phyloP scores from a whole-genome alignment of 2,888 invertebrate genomes.

The Latheticus oryzae region DNA sequence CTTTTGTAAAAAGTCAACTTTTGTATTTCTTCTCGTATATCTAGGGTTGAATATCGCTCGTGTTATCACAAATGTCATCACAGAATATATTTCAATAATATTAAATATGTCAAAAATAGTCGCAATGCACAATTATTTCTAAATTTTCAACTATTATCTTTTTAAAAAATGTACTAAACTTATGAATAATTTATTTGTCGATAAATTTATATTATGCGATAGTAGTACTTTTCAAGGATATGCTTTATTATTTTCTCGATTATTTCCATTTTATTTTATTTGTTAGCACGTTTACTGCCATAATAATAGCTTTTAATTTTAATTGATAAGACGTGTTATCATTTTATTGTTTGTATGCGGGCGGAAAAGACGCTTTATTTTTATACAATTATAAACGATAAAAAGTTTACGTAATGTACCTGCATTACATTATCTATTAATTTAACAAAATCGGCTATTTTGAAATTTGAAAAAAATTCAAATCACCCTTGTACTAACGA shows the following conservation, averaged over 20 bases:
- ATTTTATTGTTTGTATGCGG: constrained; percentile 41
- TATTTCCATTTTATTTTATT: constrained; percentile 36
- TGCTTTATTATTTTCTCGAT: constrained; percentile 32
- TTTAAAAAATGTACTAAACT: constrained; percentile 23
- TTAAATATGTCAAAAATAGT: too few relatives aligned
- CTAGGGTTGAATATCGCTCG: constrained; percentile 53
- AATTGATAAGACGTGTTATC: constrained; percentile 41
- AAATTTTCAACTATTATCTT: constrained; percentile 26
- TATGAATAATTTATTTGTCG: constrained; percentile 36
- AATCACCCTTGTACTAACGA: too few relatives aligned
- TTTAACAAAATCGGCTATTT: too few relatives aligned
- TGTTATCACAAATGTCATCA: constrained; percentile 48
- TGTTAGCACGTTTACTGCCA: constrained; percentile 29
- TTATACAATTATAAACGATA: constrained; percentile 32
- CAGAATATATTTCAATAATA: constrained; percentile 46
- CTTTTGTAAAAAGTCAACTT: constrained; percentile 60
- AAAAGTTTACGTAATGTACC: constrained; percentile 26
- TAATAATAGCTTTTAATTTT: constrained; percentile 26
- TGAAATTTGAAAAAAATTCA: too few relatives aligned
- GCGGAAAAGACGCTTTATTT: constrained; percentile 37
- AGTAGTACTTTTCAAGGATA: constrained; percentile 34
- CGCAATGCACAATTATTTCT: too few relatives aligned
- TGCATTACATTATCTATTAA: constrained; percentile 25
- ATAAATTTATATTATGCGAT: constrained; percentile 34
- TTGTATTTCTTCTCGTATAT: too few relatives aligned